Conservation (phyloP, 1,140 invertebrate genomes). For the Ericerus pela region DNA sequence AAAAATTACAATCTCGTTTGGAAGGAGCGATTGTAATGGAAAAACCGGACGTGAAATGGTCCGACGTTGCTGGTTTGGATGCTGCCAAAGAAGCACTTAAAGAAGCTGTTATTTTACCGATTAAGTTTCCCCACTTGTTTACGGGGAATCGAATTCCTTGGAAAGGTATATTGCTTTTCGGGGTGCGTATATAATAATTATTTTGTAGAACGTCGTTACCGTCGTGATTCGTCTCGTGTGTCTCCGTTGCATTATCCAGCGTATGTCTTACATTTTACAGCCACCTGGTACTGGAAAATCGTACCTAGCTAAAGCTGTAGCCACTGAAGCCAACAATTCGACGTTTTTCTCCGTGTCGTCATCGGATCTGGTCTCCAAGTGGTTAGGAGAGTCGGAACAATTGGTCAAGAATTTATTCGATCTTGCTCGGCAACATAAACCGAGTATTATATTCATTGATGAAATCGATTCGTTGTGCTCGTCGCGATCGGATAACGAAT, state of each 20-base stretch:
- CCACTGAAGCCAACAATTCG: constrained; percentile 97
- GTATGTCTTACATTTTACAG: too few species aligned
- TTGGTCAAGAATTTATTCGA: constrained; percentile 95
- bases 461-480: constrained; percentile 98
- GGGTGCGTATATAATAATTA: constrained; percentile 42
- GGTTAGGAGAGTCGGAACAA: constrained; percentile 98
- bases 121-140: constrained; percentile 97
- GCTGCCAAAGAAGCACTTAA: constrained; percentile 95
- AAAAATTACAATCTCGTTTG: constrained; percentile 77
- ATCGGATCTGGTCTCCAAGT: constrained; percentile 96
- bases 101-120: constrained; percentile 97
- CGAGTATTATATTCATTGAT: constrained; percentile 99
- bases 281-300: constrained; percentile 99
- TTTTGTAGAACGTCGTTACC: too few species aligned
- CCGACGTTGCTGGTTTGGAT: constrained; percentile 93
- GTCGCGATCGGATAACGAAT: constrained; percentile 95
- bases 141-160: constrained; percentile 95
- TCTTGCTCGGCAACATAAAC: constrained; percentile 84
- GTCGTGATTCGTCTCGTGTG: too few species aligned
- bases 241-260: too few species aligned
- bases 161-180: constrained; percentile 96
- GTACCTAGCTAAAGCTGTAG: constrained; percentile 96
- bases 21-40: constrained; percentile 95
- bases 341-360: constrained; percentile 99
- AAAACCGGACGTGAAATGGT: constrained; percentile 91